Evolutionary conservation across 2,113 vertebrate species (phyloP).

Genomic region (Glareola pratincola): DNA sequence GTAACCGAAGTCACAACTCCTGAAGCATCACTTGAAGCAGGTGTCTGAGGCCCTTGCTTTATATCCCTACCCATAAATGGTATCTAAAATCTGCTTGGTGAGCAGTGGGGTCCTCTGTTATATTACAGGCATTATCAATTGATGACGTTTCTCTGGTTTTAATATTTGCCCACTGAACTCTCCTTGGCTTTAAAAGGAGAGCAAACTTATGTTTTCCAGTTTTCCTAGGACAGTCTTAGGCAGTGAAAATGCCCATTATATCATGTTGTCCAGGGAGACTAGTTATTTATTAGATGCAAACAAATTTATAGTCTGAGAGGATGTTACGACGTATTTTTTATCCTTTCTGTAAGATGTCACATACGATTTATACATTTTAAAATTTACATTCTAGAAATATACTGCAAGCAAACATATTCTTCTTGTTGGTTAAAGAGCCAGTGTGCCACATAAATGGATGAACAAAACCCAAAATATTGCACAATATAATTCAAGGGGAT

Average conservation of each 20-base stretch:
- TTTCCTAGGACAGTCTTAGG: background rate
- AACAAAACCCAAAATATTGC: background rate
- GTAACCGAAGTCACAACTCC: background rate
- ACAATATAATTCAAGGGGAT: background rate
- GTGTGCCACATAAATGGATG: background rate
- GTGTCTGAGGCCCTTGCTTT: background rate
- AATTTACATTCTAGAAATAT: background rate
- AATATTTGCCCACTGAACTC: background rate
- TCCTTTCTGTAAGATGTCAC: background rate
- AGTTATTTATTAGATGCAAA: background rate
- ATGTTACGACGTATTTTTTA: background rate
- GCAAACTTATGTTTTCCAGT: background rate
- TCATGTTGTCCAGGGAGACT: background rate
- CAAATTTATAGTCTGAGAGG: background rate
- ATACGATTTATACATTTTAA: background rate
- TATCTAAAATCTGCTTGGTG: background rate
- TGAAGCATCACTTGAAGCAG: background rate
- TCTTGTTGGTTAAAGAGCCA: background rate
- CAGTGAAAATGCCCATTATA: background rate
- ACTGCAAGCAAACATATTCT: background rate
- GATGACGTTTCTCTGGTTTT: background rate
- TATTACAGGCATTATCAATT: background rate
- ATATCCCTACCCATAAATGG: rapidly evolving
- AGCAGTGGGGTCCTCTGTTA: background rate
- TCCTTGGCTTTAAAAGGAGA: background rate